Conservation (phyloP, 2,888 invertebrate genomes). For the Xylophagus ater region DNA sequence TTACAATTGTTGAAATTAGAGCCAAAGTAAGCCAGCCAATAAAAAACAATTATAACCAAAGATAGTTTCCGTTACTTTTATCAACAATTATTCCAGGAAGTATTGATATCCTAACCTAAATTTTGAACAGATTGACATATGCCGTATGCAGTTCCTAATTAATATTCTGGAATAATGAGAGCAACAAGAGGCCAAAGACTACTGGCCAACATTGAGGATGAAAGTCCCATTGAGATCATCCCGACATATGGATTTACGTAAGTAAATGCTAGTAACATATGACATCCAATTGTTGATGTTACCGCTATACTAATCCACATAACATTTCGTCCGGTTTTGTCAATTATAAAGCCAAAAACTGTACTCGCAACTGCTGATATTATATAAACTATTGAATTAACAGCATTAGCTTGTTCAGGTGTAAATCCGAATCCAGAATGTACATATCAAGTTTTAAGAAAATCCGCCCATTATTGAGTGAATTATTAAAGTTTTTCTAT, state of each 20-base stretch:
- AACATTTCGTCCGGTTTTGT: slow-evolving; percentile 81
- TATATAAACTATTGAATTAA: slow-evolving; percentile 75
- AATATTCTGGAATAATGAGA: slow-evolving; percentile 80
- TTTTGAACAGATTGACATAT: slow-evolving; percentile 95
- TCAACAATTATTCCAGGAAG: slow-evolving; percentile 82
- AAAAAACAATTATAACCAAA: slow-evolving; percentile 87
- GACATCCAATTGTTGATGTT: slow-evolving; percentile 50
- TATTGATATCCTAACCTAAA: slow-evolving; percentile 79
- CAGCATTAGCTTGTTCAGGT: slow-evolving; percentile 65
- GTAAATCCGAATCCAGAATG: too few relatives aligned
- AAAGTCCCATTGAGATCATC: slow-evolving; percentile 69
- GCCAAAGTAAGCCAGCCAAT: slow-evolving; percentile 66
- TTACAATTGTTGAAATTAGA: slow-evolving; percentile 56
- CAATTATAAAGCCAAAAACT: slow-evolving; percentile 76
- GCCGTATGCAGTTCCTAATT: slow-evolving; percentile 93
- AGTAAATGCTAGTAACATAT: slow-evolving; percentile 51
- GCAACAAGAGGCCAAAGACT: slow-evolving; percentile 94
- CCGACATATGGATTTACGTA: slow-evolving; percentile 53
- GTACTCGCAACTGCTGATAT: slow-evolving; percentile 80
- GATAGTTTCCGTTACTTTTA: slow-evolving; percentile 56
- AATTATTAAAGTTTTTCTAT: too few relatives aligned
- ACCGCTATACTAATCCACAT: slow-evolving; percentile 81
- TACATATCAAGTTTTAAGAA: too few relatives aligned
- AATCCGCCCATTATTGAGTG: too few relatives aligned
- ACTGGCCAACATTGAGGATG: slow-evolving; percentile 87